Percentiles rank a stretch among this genome's conserved stretches.
These are phyloP conservation scores for Parambassis ranga DNA, from an alignment of 2,797 vertebrate species.

Conservation along the genomic window DNA sequence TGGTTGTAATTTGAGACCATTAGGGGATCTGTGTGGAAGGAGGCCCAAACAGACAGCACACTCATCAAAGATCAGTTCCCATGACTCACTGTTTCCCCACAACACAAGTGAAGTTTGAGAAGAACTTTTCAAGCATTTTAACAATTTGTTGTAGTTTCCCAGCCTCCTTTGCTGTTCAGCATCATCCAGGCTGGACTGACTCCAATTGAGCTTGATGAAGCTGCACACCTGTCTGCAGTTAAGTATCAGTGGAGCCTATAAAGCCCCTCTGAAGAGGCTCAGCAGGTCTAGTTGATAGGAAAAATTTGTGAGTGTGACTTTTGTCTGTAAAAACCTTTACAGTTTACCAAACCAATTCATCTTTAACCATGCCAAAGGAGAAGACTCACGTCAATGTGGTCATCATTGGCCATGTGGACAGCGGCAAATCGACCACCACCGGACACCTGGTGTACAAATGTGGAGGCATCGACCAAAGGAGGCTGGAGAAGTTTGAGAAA, in stretches of 20 bases:
- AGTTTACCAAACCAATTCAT: accelerated
- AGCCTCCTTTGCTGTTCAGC: background rate
- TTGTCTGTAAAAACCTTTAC: background rate
- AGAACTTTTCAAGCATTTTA: background rate
- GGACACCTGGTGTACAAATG: constrained; percentile 86
- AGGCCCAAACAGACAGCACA: background rate
- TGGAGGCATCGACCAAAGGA: constrained; percentile 81
- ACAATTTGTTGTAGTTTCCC: background rate
- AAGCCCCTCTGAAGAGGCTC: background rate
- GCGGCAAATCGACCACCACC: constrained; percentile 85
- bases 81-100: background rate
- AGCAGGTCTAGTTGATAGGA: background rate
- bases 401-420: constrained; percentile 86
- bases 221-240: constrained; percentile 56
- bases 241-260: constrained; percentile 26
- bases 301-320: background rate
- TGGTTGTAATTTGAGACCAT: constrained; percentile 40
- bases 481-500: constrained; percentile 85
- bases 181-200: background rate
- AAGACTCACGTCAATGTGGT: constrained; percentile 81
- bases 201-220: constrained; percentile 34
- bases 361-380: constrained; percentile 57
- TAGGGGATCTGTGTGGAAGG: background rate
- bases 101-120: background rate
- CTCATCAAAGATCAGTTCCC: background rate